Base-by-base conservation (phyloP, 1,140 invertebrate species). In the Bombus waltoni region DNA sequence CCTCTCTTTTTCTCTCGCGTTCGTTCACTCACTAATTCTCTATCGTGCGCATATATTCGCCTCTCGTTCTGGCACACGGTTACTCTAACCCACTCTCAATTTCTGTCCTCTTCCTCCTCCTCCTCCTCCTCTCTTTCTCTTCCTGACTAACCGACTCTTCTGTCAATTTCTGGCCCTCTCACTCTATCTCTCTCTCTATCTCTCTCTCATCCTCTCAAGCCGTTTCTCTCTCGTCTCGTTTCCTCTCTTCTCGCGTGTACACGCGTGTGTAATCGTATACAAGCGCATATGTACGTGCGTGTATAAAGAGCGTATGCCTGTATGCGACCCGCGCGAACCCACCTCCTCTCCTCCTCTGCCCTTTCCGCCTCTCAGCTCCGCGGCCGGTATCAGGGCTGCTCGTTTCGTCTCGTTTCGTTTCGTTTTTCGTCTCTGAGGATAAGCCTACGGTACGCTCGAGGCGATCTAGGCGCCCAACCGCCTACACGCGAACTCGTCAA, bases 401-500 rank as follows among this genome's bases (percentile, higher is more conserved):
- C 83, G 66, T 68, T 57, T 71, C 85, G 57, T 44, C 72, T 62
- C 38, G 38, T 59, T 75, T 90, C 85, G 83, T 79, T 82, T 85
- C 85, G 75, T 86, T 89, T 90, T 89, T 91, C 90, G 87, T 91
- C 82, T 87, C 89, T 77, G 74, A 79, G 86, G 89, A 90, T 88
- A 90, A 91, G 87, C 87, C 88, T 88, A 86, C 79, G 83, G 84
- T 88, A 73, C 68, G 93, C 93, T 91, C 85, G 86, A 80, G 93
- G 92, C 93, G 87, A 93, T 93, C 91, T 93, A 93, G 92, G 90
- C 92, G 90, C 90, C 90, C 85, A 83, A 90, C 90, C 91, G 91
- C 93, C 93, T 92, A 93, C 93, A 93, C 92, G 91, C 92, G 92
- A 93, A 92, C 92, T 94, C 93, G 92, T 94, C 93, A 94, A 94